A percentile compares a stretch with the other conserved stretches of the same genome.
These are phyloP conservation scores for Drosophila santomea DNA, from an alignment of 1,140 invertebrate species.

Conservation along the genomic window DNA sequence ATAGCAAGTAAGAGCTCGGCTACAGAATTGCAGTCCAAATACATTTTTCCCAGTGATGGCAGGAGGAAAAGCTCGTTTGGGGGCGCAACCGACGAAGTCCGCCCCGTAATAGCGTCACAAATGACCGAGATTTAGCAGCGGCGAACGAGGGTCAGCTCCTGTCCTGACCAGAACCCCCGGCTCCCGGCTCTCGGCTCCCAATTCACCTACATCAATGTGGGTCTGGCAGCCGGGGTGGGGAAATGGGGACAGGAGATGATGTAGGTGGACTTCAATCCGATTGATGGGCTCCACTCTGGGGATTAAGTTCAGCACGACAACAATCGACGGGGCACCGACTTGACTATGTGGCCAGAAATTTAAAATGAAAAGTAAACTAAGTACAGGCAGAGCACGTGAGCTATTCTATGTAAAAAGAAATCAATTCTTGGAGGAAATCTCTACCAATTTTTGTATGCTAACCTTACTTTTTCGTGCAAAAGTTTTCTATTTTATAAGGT, in stretches of 20 bases:
- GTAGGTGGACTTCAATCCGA: conserved; percentile 68
- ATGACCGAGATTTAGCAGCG: conserved; percentile 72
- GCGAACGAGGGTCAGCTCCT: conserved; percentile 40
- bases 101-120: conserved; percentile 70
- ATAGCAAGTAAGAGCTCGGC: too few relatives aligned
- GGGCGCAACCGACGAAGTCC: conserved; percentile 18
- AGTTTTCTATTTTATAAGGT: background rate
- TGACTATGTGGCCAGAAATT: conserved; percentile 20
- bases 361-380: conserved; percentile 19
- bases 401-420: background rate
- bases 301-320: conserved; percentile 42
- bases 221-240: background rate
- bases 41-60: background rate
- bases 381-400: background rate
- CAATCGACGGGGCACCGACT: conserved; percentile 13
- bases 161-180: conserved; percentile 41
- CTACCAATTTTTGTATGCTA: background rate
- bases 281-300: conserved; percentile 72
- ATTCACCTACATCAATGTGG: conserved; percentile 47
- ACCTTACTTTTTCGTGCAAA: too few relatives aligned
- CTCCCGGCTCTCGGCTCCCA: background rate
- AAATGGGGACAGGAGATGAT: conserved; percentile 17
- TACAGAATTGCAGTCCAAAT: background rate
- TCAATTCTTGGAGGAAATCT: background rate
- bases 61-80: conserved; percentile 3